Evolutionary conservation across 2,888 invertebrate genomes (phyloP).

Genomic region (Melipona beecheii): DNA sequence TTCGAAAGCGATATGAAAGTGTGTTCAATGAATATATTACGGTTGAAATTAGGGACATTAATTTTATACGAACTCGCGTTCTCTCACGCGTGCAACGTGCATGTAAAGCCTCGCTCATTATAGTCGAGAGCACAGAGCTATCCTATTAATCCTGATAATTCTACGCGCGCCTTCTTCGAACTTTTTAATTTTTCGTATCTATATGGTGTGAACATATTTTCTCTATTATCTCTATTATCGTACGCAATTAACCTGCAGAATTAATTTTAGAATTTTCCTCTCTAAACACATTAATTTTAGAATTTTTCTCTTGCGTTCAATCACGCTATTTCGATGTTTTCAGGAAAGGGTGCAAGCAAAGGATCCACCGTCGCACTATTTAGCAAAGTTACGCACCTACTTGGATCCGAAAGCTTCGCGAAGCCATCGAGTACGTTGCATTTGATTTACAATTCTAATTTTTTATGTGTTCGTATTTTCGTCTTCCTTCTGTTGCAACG

Average conservation of each 20-base stretch:
- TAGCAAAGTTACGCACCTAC: constrained; percentile 97
- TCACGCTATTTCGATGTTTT: constrained; percentile 76
- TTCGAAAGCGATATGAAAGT: constrained; percentile 23
- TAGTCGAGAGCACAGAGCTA: constrained; percentile 28
- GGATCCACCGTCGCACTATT: constrained; percentile 98
- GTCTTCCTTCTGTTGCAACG: constrained; percentile 32
- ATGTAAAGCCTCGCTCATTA: constrained; percentile 18
- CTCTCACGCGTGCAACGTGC: constrained; percentile 14
- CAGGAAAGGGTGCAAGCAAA: constrained; percentile 99
- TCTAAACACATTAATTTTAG: neutral
- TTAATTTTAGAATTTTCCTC: neutral
- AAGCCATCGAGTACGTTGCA: constrained; percentile 93
- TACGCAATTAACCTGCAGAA: neutral
- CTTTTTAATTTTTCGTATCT: neutral
- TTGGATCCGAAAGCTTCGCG: constrained; percentile 98
- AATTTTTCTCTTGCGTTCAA: neutral
- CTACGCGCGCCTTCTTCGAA: neutral
- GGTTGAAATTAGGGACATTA: constrained; percentile 54
- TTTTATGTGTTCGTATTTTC: constrained; percentile 30
- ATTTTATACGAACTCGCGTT: constrained; percentile 14
- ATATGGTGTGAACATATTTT: neutral
- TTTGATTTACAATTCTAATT: constrained; percentile 28
- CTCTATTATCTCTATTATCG: neutral
- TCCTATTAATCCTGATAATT: too few relatives aligned
- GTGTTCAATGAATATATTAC: constrained; percentile 10